Conservation (phyloP, 1,140 invertebrate species). For the Drosophila nikananu region DNA sequence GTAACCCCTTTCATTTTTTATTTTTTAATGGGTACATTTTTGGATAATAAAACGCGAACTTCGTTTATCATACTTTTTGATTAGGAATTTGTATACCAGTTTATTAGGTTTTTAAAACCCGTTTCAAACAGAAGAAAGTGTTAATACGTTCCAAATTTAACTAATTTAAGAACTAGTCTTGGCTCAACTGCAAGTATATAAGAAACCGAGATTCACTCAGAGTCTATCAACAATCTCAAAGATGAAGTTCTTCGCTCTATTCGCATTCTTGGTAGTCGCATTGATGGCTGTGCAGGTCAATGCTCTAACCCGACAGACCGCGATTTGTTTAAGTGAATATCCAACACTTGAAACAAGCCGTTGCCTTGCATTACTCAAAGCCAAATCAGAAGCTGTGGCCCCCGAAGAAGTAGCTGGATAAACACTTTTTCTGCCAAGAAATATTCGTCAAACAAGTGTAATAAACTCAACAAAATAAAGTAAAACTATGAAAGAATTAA, state of each 20-base stretch:
- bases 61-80: no score
- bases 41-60: no score
- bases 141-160: no score
- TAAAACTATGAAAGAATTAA: not conserved
- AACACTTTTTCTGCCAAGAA: not conserved
- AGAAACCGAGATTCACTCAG: not conserved
- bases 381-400: no score
- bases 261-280: not conserved
- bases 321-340: no score
- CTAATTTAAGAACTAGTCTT: not conserved
- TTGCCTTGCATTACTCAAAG: no score
- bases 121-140: not conserved
- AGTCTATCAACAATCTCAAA: not conserved
- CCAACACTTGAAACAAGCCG: no score
- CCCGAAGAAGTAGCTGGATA: no score
- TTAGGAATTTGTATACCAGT: not conserved
- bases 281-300: not conserved
- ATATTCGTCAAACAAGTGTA: not conserved
- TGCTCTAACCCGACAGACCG: no score
- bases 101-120: no score
- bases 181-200: not conserved
- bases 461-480: not conserved
- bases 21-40: no score
- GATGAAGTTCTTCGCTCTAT: not conserved
- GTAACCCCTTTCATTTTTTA: no score